Percentiles rank a stretch among this genome's conserved stretches.
Evolutionary conservation across 2,888 invertebrate genomes (phyloP).

Genomic region (Seladonia tumulorum): DNA sequence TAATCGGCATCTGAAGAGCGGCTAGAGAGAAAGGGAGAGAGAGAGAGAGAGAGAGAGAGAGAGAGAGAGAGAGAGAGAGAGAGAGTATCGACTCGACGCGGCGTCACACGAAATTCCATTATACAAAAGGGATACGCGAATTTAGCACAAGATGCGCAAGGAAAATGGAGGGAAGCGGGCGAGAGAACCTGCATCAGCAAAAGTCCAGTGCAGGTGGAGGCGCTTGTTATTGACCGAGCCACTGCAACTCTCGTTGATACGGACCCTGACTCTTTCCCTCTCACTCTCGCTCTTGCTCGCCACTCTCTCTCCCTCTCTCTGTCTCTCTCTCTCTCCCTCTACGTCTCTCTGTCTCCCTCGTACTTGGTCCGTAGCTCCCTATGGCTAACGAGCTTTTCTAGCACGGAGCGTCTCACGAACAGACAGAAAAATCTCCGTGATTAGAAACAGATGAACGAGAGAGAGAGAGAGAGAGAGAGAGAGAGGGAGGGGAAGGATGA

Average conservation of each 20-base stretch:
- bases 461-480: background rate
- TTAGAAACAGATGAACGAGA: conserved; percentile 15
- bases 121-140: conserved; percentile 25
- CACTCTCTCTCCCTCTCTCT: background rate
- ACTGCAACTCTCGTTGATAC: conserved; percentile 56
- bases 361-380: conserved; percentile 13
- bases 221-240: conserved; percentile 62
- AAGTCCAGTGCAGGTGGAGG: conserved; percentile 59
- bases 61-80: background rate
- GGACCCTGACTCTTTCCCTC: conserved; percentile 19
- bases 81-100: conserved; percentile 11
- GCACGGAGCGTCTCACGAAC: conserved; percentile 10
- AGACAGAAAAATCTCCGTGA: conserved; percentile 36
- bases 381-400: conserved; percentile 57
- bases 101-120: conserved; percentile 29
- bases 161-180: conserved; percentile 34
- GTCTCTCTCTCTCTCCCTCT: background rate
- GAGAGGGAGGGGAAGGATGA: background rate
- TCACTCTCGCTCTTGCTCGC: background rate
- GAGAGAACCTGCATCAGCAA: conserved; percentile 58
- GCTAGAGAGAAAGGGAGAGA: background rate
- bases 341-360: background rate
- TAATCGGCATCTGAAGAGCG: conserved; percentile 18
- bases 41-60: background rate
- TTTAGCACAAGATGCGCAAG: conserved; percentile 35